These are phyloP conservation scores for human (Homo sapiens) DNA, from an alignment of 2,113 vertebrate species.

Conservation along the genomic window DNA sequence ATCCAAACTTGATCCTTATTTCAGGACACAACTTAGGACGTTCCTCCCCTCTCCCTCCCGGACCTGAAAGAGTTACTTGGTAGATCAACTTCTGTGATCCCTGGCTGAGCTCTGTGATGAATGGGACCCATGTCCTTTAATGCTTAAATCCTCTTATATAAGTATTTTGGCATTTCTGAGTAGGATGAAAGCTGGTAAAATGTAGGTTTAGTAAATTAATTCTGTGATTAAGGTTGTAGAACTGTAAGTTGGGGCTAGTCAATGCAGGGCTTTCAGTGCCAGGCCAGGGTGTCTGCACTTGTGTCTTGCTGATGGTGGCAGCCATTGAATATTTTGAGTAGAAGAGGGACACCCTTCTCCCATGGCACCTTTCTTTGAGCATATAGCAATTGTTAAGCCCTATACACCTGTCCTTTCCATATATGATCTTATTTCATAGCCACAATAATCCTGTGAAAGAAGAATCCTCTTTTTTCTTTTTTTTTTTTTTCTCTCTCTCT, in stretches of 20 bases:
- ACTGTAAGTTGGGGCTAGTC: not conserved
- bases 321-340: not conserved
- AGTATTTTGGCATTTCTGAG: constrained; percentile 1
- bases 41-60: not conserved
- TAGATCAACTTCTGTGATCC: not conserved
- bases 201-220: not conserved
- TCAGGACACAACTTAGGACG: not conserved
- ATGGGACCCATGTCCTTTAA: not conserved
- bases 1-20: not conserved
- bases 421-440: not conserved
- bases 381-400: not conserved
- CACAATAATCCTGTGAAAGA: not conserved
- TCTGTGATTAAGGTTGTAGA: not conserved
- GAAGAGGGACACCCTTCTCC: not conserved
- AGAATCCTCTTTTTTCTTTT: not conserved
- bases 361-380: not conserved
- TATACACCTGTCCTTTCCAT: not conserved
- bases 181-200: constrained; percentile 1
- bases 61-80: not conserved
- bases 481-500: no score
- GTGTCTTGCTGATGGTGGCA: not conserved
- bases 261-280: not conserved
- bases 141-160: constrained; percentile 19
- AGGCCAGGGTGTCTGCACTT: not conserved
- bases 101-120: not conserved